Conservation (phyloP, 1,140 invertebrate genomes). For the Planococcus citri region DNA sequence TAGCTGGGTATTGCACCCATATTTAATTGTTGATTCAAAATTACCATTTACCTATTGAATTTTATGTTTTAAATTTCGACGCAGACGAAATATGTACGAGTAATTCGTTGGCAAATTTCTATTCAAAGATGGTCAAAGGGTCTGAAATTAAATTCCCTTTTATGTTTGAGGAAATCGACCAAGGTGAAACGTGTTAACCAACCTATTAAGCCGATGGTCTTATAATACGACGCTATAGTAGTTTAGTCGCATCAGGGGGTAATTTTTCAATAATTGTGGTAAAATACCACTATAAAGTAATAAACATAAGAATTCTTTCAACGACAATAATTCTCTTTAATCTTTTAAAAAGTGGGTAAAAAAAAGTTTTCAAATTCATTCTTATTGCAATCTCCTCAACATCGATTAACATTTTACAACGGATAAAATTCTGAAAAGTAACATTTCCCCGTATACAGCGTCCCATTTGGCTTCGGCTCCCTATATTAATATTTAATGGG, state of each 20-base stretch:
- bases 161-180: no score
- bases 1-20: background rate
- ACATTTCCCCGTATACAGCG: background rate
- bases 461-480: conserved; percentile 8
- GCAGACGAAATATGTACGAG: background rate
- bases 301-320: no score
- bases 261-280: background rate
- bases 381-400: background rate
- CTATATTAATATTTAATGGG: conserved; percentile 19
- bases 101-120: background rate
- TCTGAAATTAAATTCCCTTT: no score
- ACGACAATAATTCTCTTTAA: background rate
- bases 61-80: background rate
- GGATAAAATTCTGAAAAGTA: conserved; percentile 2
- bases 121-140: no score
- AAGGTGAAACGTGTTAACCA: no score
- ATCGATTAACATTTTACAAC: conserved; percentile 15
- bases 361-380: background rate
- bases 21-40: background rate
- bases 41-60: background rate
- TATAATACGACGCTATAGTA: no score
- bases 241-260: no score
- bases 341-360: background rate
- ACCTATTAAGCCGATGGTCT: no score
- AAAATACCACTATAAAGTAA: background rate